Evolutionary conservation across 2,888 invertebrate species (phyloP), one percentile per base, ranked within the genome.

Genomic region (Lingula anatina): DNA sequence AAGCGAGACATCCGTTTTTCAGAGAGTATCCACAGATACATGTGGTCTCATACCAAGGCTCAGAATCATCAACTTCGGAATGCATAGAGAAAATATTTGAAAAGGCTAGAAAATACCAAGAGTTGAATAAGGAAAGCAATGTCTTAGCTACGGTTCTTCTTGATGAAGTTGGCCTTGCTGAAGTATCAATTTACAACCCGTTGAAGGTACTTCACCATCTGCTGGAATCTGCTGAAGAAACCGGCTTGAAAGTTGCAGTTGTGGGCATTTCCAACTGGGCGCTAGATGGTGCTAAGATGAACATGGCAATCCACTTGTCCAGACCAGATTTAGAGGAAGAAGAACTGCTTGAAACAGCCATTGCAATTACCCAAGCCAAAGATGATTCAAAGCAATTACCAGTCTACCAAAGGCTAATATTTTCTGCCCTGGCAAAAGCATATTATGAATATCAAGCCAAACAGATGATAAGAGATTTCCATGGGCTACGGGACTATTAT

Each of bases 281-380:
- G 20, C 46, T 68, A 7, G 66, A 68, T 59, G 61, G 66, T 7
- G 65, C 68, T 7, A 68, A 68, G 54, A 68, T 66, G 66, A 68
- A 68, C 42, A 48, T 66, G 52, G 68, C 61, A 31, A 60, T 66
- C 18, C 64, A 62, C 50, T 44, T 66, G 5, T 64, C 65, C 15
- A 49, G 64, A 28, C 62, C 65, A 41, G 63, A 64, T 21, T 61
- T 62, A 59, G 60, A 59, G 44, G 53, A 41, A 44, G 51, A 61
- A 3, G 65, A 65, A 31, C 46, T 65, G 4, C 55, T 45, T 43
- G 54, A 59, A 40, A 65, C 65, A 20, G 60, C 55, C 2, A 37
- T 44, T 20, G 59, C 64, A 9, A 64, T 62, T 31, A 31, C 31
- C 9, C 15, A 31, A 12, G 31, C 15, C 15, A 15, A 31, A 15